These are phyloP conservation scores for Drosophila fuyamai DNA, from an alignment of 1,140 invertebrate species.

Conservation along the genomic window DNA sequence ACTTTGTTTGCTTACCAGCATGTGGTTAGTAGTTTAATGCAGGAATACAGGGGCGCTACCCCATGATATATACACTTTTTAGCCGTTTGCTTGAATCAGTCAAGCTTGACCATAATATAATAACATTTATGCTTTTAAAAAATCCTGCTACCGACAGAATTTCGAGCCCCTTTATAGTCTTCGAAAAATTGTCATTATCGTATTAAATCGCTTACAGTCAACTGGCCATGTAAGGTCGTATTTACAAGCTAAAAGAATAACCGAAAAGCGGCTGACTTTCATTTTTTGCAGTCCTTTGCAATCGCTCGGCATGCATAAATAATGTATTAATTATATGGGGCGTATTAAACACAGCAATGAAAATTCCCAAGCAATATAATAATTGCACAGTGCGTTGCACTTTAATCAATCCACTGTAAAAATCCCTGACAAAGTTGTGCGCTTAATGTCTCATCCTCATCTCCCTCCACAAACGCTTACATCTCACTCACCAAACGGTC, in stretches of 20 bases:
- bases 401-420: slow-evolving; percentile 49
- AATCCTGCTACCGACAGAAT: too few species aligned
- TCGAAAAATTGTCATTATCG: slow-evolving; percentile 64
- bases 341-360: slow-evolving; percentile 25
- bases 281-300: slow-evolving; percentile 6
- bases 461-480: neutral
- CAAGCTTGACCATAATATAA: too few species aligned
- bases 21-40: slow-evolving; percentile 21
- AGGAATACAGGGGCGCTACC: too few species aligned
- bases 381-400: slow-evolving; percentile 37
- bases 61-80: slow-evolving; percentile 13
- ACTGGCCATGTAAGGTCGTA: slow-evolving; percentile 57
- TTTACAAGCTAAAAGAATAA: slow-evolving; percentile 46
- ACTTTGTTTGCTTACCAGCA: neutral
- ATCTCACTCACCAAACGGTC: neutral
- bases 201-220: slow-evolving; percentile 59
- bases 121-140: too few species aligned
- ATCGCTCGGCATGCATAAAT: slow-evolving; percentile 61
- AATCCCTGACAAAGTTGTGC: slow-evolving; percentile 36
- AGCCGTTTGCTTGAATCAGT: slow-evolving; percentile 1
- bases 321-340: slow-evolving; percentile 62
- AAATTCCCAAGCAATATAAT: slow-evolving; percentile 27
- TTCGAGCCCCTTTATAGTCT: neutral
- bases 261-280: neutral
- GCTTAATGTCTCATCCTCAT: slow-evolving; percentile 4